Percentiles rank a stretch among this genome's conserved stretches.
Evolutionary conservation across 2,888 invertebrate species (phyloP).

Genomic region (Dryobotodes eremita): DNA sequence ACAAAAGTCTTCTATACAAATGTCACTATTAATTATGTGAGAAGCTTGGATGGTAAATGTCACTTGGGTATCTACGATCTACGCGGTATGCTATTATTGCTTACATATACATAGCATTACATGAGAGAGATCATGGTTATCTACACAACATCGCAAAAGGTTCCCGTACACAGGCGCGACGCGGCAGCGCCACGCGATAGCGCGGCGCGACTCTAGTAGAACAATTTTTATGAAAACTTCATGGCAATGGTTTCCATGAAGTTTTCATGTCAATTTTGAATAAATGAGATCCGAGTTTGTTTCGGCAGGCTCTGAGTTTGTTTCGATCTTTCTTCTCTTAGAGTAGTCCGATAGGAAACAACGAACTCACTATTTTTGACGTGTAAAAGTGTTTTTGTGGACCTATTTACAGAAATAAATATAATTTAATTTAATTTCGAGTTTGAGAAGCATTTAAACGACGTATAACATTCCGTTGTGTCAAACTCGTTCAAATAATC

Average conservation of each 20-base stretch:
- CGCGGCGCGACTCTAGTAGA: too few relatives aligned
- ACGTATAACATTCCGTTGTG: background rate
- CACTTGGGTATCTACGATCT: conserved; percentile 2
- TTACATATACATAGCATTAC: background rate
- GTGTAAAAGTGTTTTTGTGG: too few relatives aligned
- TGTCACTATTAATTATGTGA: conserved; percentile 6
- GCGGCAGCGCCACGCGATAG: too few relatives aligned
- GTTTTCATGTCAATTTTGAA: background rate
- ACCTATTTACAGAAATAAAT: too few relatives aligned
- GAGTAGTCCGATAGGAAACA: too few relatives aligned
- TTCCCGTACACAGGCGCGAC: too few relatives aligned
- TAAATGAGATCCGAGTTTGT: background rate
- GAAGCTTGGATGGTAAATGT: conserved; percentile 11
- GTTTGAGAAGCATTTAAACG: background rate
- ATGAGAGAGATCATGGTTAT: conserved; percentile 34
- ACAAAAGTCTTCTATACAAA: conserved; percentile 7
- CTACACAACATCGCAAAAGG: conserved; percentile 6
- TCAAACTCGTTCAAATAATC: conserved; percentile 19
- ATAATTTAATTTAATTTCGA: too few relatives aligned
- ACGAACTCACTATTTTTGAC: too few relatives aligned
- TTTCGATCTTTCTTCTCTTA: too few relatives aligned
- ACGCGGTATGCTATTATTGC: background rate
- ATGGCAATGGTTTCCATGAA: too few relatives aligned
- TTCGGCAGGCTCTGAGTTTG: too few relatives aligned
- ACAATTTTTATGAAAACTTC: too few relatives aligned